phyloP scores from a whole-genome alignment of 2,113 vertebrate species.

The Calyptommatus sinebrachiatus region DNA sequence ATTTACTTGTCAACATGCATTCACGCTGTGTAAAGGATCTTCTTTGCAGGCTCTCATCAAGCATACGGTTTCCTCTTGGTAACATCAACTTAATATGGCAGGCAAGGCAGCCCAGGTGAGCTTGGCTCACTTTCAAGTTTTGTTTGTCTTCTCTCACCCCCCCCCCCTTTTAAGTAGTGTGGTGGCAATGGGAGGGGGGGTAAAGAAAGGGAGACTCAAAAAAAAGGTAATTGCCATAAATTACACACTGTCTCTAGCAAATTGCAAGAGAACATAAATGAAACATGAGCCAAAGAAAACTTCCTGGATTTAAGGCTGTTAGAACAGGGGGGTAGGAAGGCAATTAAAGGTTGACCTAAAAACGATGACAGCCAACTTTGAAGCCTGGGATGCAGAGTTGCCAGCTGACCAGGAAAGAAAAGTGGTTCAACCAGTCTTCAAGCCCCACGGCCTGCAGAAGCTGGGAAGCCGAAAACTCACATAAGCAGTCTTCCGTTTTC shows the following conservation, averaged over 20 bases:
- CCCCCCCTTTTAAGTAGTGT: neutral
- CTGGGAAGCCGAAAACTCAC: neutral
- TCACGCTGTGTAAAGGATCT: conserved; percentile 57
- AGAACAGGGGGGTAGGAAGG: conserved; percentile 32
- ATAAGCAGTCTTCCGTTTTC: neutral
- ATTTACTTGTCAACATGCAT: conserved; percentile 68
- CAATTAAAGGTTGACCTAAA: conserved; percentile 26
- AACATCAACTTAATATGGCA: conserved; percentile 46
- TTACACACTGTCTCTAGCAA: conserved; percentile 66
- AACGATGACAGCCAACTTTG: neutral
- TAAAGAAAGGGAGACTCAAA: conserved; percentile 21
- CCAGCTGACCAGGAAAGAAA: neutral
- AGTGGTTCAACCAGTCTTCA: neutral
- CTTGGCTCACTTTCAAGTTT: conserved; percentile 62
- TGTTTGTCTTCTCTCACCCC: conserved; percentile 39
- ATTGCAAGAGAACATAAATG: conserved; percentile 61
- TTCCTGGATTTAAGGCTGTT: conserved; percentile 43
- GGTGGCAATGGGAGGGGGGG: conserved; percentile 22
- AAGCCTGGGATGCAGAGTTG: neutral
- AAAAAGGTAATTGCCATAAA: conserved; percentile 63
- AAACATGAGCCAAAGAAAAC: conserved; percentile 59
- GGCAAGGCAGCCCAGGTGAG: conserved; percentile 58
- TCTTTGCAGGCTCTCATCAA: conserved; percentile 55
- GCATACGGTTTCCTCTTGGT: conserved; percentile 45
- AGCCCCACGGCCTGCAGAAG: neutral